Conservation (phyloP, 2,797 vertebrate genomes). For the Diplodus sargus region DNA sequence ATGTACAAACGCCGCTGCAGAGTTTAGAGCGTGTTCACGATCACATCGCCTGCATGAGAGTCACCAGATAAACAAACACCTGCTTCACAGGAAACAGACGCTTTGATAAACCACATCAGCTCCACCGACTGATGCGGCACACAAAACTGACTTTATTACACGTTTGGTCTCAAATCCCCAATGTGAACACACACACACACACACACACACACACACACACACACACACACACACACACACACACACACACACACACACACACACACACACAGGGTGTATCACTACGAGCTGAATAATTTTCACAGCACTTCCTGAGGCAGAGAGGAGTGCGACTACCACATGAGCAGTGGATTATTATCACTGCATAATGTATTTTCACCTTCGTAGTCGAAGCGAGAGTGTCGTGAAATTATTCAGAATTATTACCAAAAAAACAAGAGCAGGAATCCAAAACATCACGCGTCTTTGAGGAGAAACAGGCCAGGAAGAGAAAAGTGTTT, state of each 20-base stretch:
- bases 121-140: conserved; percentile 27
- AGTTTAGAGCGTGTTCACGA: conserved; percentile 9
- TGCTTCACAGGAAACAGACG: conserved; percentile 30
- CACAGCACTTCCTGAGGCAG: conserved; percentile 32
- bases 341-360: conserved; percentile 62
- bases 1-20: conserved; percentile 7
- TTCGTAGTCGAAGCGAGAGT: conserved; percentile 35
- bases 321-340: conserved; percentile 44
- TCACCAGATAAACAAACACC: conserved; percentile 40
- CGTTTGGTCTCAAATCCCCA: conserved; percentile 35
- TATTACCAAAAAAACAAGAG: conserved; percentile 22
- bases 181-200: conserved; percentile 17
- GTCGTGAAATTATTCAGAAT: conserved; percentile 41
- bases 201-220: conserved; percentile 8
- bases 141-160: conserved; percentile 39
- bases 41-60: conserved; percentile 22
- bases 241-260: conserved; percentile 11
- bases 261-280: conserved; percentile 12
- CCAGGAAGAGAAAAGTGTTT: no score
- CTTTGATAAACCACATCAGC: conserved; percentile 35
- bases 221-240: conserved; percentile 4
- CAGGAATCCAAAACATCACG: conserved; percentile 22
- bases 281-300: conserved; percentile 33
- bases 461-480: neutral
- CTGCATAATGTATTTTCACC: conserved; percentile 73